Percentiles rank a stretch among this genome's conserved stretches.
Conservation (phyloP, 2,888 invertebrate species). For the Taphrorychus bicolor region DNA sequence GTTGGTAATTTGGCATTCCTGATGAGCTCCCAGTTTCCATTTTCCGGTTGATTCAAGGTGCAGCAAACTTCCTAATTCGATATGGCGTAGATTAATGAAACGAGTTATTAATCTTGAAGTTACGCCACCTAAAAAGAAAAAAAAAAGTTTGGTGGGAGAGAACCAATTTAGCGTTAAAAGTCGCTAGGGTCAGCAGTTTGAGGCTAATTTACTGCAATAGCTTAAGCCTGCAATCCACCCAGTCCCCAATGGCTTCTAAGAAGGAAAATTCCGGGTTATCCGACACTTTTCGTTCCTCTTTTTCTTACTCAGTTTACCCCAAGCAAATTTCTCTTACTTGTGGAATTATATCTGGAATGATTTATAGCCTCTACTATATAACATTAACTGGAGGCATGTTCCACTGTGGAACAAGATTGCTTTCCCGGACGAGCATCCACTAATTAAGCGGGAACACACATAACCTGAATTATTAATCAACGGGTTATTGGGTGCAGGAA, state of each 20-base stretch:
- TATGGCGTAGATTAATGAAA: background rate
- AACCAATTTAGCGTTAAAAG: no score
- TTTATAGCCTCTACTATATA: background rate
- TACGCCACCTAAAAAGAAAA: no score
- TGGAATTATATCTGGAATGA: no score
- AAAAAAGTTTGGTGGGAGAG: no score
- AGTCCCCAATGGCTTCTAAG: background rate
- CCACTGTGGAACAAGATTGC: background rate
- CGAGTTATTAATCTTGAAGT: background rate
- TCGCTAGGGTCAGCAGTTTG: background rate
- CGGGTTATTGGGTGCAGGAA: background rate
- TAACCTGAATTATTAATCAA: background rate
- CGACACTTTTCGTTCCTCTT: background rate
- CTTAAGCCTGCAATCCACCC: background rate
- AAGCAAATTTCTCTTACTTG: no score
- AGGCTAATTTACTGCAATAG: background rate
- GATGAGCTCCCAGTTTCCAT: conserved; percentile 17
- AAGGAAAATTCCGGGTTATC: background rate
- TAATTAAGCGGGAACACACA: background rate
- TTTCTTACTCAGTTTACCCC: no score
- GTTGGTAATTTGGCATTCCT: conserved; percentile 14
- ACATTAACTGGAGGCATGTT: background rate
- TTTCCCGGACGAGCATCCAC: background rate
- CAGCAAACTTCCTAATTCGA: conserved; percentile 7
- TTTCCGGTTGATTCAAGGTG: conserved; percentile 15